Evolutionary conservation across 2,888 invertebrate species (phyloP).

Genomic region (Nomada flava): DNA sequence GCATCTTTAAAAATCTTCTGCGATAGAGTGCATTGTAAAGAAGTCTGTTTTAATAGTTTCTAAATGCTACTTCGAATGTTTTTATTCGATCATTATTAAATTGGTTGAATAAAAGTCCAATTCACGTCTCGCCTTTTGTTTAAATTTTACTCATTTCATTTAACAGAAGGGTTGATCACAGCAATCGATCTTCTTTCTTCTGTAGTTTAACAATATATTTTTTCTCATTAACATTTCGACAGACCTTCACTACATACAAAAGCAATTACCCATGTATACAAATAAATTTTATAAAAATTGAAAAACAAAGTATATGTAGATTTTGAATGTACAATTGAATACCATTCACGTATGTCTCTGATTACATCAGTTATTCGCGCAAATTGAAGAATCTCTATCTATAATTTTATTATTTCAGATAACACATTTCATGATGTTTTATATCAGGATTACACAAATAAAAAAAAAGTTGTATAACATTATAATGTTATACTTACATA

Average conservation of each 20-base stretch:
- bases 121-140: background rate
- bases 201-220: constrained; percentile 69
- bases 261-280: constrained; percentile 67
- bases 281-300: constrained; percentile 65
- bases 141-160: background rate
- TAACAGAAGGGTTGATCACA: constrained; percentile 1
- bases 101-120: background rate
- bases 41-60: background rate
- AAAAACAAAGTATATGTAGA: constrained; percentile 40
- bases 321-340: constrained; percentile 3
- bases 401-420: constrained; percentile 7
- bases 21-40: background rate
- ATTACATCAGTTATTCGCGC: constrained; percentile 22
- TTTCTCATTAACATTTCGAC: constrained; percentile 69
- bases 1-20: constrained; percentile 6
- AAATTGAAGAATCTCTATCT: background rate
- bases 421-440: background rate
- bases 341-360: background rate
- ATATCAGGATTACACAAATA: background rate
- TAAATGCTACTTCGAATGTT: background rate
- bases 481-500: constrained; percentile 7
- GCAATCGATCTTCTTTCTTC: constrained; percentile 17
- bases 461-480: constrained; percentile 8
- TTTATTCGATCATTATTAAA: no score
- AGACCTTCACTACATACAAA: constrained; percentile 72